phyloP scores from a whole-genome alignment of 2,113 vertebrate genomes.

The Cyanoramphus novaezelandiae region DNA sequence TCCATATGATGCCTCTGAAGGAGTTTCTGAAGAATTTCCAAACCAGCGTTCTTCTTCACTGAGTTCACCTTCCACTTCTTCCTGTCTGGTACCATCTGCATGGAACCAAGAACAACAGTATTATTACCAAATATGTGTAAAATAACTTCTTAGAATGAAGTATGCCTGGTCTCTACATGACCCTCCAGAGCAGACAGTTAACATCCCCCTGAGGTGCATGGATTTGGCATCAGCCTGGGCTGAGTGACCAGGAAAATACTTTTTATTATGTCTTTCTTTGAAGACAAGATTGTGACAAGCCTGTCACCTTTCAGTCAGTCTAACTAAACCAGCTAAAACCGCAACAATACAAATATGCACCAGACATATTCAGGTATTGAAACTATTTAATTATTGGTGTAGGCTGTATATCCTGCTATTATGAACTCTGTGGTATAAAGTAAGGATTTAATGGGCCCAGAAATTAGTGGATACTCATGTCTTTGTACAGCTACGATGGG shows the following conservation, averaged over 20 bases:
- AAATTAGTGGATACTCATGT: neutral
- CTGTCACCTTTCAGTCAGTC: neutral
- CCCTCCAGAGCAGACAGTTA: neutral
- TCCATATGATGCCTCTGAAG: conserved; percentile 94
- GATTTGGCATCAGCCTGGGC: neutral
- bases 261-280: neutral
- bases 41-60: conserved; percentile 95
- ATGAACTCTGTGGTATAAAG: neutral
- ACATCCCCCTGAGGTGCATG: neutral
- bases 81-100: conserved; percentile 91
- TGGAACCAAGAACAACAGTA: conserved; percentile 50
- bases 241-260: neutral
- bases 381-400: neutral
- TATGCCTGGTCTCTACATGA: neutral
- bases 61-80: conserved; percentile 85
- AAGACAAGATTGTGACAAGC: neutral
- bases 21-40: conserved; percentile 93
- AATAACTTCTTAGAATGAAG: neutral
- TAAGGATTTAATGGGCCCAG: neutral
- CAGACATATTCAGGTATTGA: neutral
- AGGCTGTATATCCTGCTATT: neutral
- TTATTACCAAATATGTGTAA: conserved; percentile 46
- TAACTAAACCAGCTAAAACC: neutral
- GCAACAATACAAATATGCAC: neutral
- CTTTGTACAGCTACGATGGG: neutral